Conservation (phyloP, 2,113 vertebrate genomes). For the Mola mola region DNA sequence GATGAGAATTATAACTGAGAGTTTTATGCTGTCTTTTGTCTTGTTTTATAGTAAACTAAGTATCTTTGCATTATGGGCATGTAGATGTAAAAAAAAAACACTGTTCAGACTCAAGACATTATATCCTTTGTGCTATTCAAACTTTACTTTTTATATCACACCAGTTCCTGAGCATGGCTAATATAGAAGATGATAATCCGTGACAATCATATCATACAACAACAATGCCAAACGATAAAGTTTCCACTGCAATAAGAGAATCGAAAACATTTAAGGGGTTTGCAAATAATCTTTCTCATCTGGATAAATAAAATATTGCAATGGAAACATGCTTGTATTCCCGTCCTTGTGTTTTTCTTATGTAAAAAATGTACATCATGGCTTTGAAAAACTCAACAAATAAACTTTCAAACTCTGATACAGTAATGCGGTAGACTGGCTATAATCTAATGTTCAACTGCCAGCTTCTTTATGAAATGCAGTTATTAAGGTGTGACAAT, state of each 20-base stretch:
- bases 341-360: constrained; percentile 77
- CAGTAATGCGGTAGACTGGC: constrained; percentile 33
- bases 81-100: no score
- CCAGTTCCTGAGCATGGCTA: no score
- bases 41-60: no score
- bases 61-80: no score
- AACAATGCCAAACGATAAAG: constrained; percentile 21
- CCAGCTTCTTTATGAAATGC: constrained; percentile 26
- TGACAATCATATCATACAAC: background rate
- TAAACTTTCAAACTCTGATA: constrained; percentile 56
- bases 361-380: constrained; percentile 88
- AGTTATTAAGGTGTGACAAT: constrained; percentile 58
- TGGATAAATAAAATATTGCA: constrained; percentile 89
- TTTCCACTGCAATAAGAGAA: constrained; percentile 79
- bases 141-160: no score
- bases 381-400: constrained; percentile 70
- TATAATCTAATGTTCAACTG: constrained; percentile 45
- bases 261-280: constrained; percentile 90
- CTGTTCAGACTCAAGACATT: no score
- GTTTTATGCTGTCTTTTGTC: no score
- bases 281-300: constrained; percentile 89
- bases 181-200: no score
- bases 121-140: no score
- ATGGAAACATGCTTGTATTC: constrained; percentile 88
- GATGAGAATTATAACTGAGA: no score